phyloP scores from a whole-genome alignment of 1,140 invertebrate genomes.

The Tachypleus tridentatus region DNA sequence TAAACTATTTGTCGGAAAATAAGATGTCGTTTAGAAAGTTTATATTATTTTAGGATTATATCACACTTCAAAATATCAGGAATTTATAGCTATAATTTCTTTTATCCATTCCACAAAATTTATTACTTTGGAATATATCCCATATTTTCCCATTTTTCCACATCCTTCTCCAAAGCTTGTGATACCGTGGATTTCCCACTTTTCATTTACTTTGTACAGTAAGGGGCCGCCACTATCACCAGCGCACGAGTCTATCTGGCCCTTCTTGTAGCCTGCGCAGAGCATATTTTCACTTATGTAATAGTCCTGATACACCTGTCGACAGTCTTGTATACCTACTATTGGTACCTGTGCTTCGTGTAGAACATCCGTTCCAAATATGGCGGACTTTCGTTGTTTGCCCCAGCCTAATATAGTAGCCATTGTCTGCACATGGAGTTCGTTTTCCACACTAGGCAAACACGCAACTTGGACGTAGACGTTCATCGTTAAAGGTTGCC shows the following conservation, averaged over 20 bases:
- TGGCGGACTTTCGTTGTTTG: slow-evolving; percentile 53
- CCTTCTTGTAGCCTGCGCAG: slow-evolving; percentile 43
- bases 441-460: slow-evolving; percentile 43
- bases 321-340: slow-evolving; percentile 35
- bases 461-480: slow-evolving; percentile 41
- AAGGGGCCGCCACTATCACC: slow-evolving; percentile 57
- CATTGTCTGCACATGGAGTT: slow-evolving; percentile 40
- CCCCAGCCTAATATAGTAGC: slow-evolving; percentile 56
- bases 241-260: slow-evolving; percentile 44
- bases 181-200: slow-evolving; percentile 72
- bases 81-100: slow-evolving; percentile 31
- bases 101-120: slow-evolving; percentile 79
- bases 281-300: slow-evolving; percentile 45
- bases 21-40: too few relatives aligned
- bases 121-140: slow-evolving; percentile 75
- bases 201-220: slow-evolving; percentile 36
- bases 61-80: neutral
- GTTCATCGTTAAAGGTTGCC: slow-evolving; percentile 38
- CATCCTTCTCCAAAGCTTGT: slow-evolving; percentile 92
- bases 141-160: slow-evolving; percentile 76
- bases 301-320: slow-evolving; percentile 41
- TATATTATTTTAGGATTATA: neutral
- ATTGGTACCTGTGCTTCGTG: slow-evolving; percentile 56
- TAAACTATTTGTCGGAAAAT: neutral
- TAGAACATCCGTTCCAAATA: slow-evolving; percentile 59